phyloP scores from a whole-genome alignment of 1,140 invertebrate genomes.

The Eupristina koningsbergeri region DNA sequence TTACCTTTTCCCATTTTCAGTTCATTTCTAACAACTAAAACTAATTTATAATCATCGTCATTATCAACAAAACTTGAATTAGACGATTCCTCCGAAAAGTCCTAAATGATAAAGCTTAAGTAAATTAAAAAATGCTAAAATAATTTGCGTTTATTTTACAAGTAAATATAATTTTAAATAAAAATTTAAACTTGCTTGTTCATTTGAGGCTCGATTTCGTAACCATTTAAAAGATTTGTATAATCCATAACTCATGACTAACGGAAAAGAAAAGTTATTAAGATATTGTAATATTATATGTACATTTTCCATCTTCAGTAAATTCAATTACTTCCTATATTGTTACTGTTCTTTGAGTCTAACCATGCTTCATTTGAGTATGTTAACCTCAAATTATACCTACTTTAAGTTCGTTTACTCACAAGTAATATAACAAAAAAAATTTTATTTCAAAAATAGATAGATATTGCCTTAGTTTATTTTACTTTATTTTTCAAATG shows the following conservation, averaged over 20 bases:
- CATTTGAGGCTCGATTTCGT: background rate
- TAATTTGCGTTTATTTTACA: background rate
- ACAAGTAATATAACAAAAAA: background rate
- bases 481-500: no score
- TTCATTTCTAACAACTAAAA: constrained; percentile 90
- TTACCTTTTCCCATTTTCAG: constrained; percentile 96
- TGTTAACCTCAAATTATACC: background rate
- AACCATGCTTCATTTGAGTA: background rate
- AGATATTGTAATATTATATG: constrained; percentile 33
- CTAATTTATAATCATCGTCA: constrained; percentile 79
- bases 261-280: constrained; percentile 19
- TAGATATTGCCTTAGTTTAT: background rate
- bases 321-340: background rate
- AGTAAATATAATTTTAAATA: background rate
- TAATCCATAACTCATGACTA: constrained; percentile 35
- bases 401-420: no score
- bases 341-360: background rate
- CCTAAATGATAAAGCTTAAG: constrained; percentile 16
- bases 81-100: background rate
- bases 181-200: constrained; percentile 20
- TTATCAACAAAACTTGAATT: background rate
- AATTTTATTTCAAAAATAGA: background rate
- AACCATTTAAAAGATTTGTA: constrained; percentile 36
- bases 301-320: constrained; percentile 17
- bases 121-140: background rate